These are phyloP conservation scores for Nephrotoma appendiculata DNA, from an alignment of 2,888 invertebrate species.

Conservation along the genomic window DNA sequence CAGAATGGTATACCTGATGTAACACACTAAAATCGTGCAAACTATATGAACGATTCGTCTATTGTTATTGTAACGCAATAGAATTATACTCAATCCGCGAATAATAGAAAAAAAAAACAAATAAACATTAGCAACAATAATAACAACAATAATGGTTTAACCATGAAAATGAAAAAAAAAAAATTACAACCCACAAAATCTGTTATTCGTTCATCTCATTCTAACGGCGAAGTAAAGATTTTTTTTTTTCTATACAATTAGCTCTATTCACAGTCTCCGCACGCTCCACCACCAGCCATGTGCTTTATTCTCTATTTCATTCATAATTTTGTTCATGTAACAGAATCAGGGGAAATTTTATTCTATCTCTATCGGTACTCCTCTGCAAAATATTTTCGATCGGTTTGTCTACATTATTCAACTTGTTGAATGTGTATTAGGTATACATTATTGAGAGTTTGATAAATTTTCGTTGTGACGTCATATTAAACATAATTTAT, in stretches of 20 bases:
- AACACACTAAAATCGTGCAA: not conserved
- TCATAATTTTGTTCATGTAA: not conserved
- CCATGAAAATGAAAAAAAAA: not conserved
- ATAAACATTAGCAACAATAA: not conserved
- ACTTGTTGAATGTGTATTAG: not conserved
- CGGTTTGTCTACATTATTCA: not conserved
- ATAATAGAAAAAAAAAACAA: not conserved
- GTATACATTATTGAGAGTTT: not conserved
- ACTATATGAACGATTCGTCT: not conserved
- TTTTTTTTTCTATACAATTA: not conserved
- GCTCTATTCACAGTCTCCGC: not conserved
- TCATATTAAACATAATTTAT: not conserved
- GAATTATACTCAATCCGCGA: not conserved
- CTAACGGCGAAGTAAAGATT: not conserved
- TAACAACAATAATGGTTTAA: not conserved
- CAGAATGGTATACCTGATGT: not conserved
- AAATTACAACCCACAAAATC: not conserved
- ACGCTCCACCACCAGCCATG: not conserved
- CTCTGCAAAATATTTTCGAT: not conserved
- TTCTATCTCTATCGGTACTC: not conserved
- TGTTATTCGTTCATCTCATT: not conserved
- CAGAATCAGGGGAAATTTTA: not conserved
- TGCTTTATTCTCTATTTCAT: not conserved
- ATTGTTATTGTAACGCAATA: not conserved
- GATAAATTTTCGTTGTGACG: not conserved